Percentiles rank a stretch among this genome's conserved stretches.
phyloP scores from a whole-genome alignment of 1,140 invertebrate genomes.

The Cotesia typhae region DNA sequence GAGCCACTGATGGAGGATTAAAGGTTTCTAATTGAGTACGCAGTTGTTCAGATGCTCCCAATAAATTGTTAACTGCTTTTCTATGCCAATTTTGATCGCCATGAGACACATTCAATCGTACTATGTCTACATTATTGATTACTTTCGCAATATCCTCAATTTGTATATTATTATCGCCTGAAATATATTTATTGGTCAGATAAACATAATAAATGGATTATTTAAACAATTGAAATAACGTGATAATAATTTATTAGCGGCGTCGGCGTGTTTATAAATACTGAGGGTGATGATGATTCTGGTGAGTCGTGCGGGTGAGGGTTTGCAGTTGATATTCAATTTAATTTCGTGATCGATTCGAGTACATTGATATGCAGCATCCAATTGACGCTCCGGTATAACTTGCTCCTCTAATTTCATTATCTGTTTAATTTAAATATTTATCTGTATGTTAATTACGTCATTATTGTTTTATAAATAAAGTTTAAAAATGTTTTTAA shows the following conservation, averaged over 20 bases:
- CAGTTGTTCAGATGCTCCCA: conserved; percentile 33
- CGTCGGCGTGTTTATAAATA: conserved; percentile 7
- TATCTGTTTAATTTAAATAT: conserved; percentile 32
- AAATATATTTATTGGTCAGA: background rate
- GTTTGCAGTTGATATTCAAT: conserved; percentile 41
- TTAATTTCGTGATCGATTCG: conserved; percentile 38
- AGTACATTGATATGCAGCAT: conserved; percentile 40
- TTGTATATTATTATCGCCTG: conserved; percentile 38
- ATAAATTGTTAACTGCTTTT: conserved; percentile 37
- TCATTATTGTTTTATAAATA: no score
- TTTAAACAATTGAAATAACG: conserved; percentile 1
- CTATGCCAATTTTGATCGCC: conserved; percentile 41
- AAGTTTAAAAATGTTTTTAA: no score
- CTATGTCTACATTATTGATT: conserved; percentile 42
- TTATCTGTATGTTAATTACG: no score
- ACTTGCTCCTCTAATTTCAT: conserved; percentile 38
- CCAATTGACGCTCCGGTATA: conserved; percentile 32
- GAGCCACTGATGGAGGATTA: conserved; percentile 57
- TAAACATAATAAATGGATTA: conserved; percentile 2
- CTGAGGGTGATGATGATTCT: conserved; percentile 43
- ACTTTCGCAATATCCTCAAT: conserved; percentile 35
- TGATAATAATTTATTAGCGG: background rate
- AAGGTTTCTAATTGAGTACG: background rate
- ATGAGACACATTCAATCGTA: conserved; percentile 45
- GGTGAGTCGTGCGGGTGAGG: conserved; percentile 39